Evolutionary conservation across 2,888 invertebrate genomes (phyloP), one percentile per base, ranked within the genome.

Genomic region (Spatulosminthurus flaviceps): DNA sequence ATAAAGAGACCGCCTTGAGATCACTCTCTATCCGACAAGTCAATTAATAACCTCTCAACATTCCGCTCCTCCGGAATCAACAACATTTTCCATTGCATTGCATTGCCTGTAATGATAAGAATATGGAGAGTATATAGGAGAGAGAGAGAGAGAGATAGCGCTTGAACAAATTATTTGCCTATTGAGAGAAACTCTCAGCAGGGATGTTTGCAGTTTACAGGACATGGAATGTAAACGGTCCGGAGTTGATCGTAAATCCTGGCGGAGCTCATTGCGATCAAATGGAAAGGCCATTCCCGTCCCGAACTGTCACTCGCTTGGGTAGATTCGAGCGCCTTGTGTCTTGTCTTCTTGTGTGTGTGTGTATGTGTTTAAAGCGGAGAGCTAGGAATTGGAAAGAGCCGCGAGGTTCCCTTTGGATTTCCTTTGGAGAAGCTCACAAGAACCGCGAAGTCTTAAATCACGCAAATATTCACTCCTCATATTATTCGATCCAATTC

Each of bases 161-260:
- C 2, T 19, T 51, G 19, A 13, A 51, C 51, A 51, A 51, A 51
- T 51, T 51, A 51, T 24, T 64, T 22, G 64, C 24, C 64, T 64
- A 64, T 64, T 64, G 22, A 64, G 64, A 64, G 64, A 64, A 64
- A 64, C 26, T 64, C 64, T 26, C 64, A 64, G 64, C 51, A 41
- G 51, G 51, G 51, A 51, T 51, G 51, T 51, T 51, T 51, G 51
- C 51, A n/a, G 51, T 34, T 34, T 34, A 34, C 34, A 34, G 34
- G 34, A 34, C 34, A 34, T 7, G 34, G 34, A 9, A 34, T 34
- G 34, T 34, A 34, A 34, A 34, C 34, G 34, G 34, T 34, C 34
- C 34, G 34, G n/a, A 34, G 34, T 34, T 34, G 34, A n/a, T 34
- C 60, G 60, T 60, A 21, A 60, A 60, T 60, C 16, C 60, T 60